Evolutionary conservation across 2,113 vertebrate species (phyloP).

Genomic region (Labeo catla): DNA sequence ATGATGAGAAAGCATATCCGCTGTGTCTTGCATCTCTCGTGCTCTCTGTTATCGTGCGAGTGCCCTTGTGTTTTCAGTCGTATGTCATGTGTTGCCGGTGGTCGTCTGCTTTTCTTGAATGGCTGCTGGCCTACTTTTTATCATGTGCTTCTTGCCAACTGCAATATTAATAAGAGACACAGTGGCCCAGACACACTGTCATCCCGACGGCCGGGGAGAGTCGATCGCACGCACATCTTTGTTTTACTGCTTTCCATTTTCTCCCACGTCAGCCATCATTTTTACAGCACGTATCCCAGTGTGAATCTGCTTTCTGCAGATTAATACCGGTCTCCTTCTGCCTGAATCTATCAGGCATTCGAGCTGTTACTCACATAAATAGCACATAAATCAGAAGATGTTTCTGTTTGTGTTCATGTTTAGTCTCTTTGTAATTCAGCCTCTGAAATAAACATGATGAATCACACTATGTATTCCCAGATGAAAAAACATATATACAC

Average conservation of each 20-base stretch:
- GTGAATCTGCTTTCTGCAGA: neutral
- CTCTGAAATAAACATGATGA: neutral
- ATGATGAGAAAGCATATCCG: neutral
- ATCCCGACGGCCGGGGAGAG: neutral
- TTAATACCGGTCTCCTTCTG: neutral
- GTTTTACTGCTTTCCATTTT: constrained; percentile 7
- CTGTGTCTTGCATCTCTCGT: neutral
- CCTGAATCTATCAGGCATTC: neutral
- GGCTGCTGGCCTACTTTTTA: constrained; percentile 70
- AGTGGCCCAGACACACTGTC: constrained; percentile 24
- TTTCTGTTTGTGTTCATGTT: neutral
- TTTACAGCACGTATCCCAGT: neutral
- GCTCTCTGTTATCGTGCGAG: neutral
- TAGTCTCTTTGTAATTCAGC: neutral
- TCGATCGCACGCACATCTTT: constrained; percentile 4
- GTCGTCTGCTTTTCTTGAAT: constrained; percentile 19
- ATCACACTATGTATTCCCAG: neutral
- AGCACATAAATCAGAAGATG: neutral
- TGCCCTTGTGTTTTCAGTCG: neutral
- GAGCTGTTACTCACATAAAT: neutral
- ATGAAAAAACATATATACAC: neutral
- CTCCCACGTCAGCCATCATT: neutral
- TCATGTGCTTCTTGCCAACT: constrained; percentile 56
- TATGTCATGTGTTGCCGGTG: neutral
- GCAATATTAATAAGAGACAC: constrained; percentile 75